Conservation (phyloP, 2,888 invertebrate species). For the Heliconius sara region DNA sequence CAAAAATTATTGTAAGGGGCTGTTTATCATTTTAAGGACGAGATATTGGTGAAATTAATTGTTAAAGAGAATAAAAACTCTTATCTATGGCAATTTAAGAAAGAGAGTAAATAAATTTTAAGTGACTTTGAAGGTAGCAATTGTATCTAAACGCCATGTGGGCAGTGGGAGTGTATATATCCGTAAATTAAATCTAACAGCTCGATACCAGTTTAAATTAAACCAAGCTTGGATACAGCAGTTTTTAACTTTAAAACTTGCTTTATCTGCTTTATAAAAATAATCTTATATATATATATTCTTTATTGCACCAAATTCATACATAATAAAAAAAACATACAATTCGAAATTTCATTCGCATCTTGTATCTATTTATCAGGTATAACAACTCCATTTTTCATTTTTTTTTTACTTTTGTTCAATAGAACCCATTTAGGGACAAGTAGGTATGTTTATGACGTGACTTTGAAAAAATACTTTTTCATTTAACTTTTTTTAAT, state of each 20-base stretch:
- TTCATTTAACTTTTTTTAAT: no score
- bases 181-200: conserved; percentile 12
- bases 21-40: no score
- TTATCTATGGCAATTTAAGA: background rate
- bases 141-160: background rate
- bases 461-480: no score
- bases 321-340: no score
- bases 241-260: background rate
- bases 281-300: no score
- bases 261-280: background rate
- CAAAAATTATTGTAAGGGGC: background rate
- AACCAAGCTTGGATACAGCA: background rate
- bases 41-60: no score
- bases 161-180: background rate
- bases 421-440: no score
- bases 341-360: no score
- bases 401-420: background rate
- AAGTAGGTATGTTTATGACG: no score
- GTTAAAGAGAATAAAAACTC: no score
- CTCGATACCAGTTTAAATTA: background rate
- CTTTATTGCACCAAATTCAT: no score
- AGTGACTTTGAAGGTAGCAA: background rate
- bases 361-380: background rate
- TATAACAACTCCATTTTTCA: background rate
- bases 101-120: background rate